A percentile compares a stretch with the other conserved stretches of the same genome.
Conservation (phyloP, 2,113 vertebrate genomes). For the Corydoras maculifer region DNA sequence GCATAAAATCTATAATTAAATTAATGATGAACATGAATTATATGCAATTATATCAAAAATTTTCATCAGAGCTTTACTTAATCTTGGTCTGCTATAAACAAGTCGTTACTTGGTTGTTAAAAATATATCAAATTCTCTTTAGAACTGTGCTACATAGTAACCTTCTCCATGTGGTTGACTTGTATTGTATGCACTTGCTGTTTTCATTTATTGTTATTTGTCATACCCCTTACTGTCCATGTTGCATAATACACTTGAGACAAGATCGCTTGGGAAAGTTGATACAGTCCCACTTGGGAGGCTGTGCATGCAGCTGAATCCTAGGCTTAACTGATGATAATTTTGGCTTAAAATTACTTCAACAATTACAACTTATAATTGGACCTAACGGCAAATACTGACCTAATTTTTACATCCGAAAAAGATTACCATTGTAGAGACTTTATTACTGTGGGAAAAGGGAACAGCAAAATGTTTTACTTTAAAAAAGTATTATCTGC, state of each 20-base stretch:
- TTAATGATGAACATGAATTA: too few relatives aligned
- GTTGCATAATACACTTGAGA: not conserved
- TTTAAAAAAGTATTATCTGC: too few relatives aligned
- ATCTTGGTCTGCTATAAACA: too few relatives aligned
- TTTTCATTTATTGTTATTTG: constrained; percentile 2
- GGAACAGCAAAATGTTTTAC: not conserved
- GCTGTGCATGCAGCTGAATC: not conserved
- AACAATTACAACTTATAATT: constrained; percentile 5
- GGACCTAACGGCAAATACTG: not conserved
- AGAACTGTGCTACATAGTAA: not conserved
- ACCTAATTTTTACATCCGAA: constrained; percentile 27
- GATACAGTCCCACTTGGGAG: not conserved
- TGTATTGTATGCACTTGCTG: not conserved
- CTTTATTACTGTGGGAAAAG: not conserved
- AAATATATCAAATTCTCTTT: not conserved
- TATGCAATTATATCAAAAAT: too few relatives aligned
- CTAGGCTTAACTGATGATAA: not conserved
- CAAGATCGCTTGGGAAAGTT: not conserved
- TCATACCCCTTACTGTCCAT: not conserved
- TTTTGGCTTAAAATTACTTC: not conserved
- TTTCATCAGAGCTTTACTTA: too few relatives aligned
- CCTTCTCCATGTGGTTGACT: not conserved
- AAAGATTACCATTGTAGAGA: constrained; percentile 4
- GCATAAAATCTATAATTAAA: too few relatives aligned
- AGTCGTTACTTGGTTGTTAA: too few relatives aligned